Percentiles rank a stretch among this genome's conserved stretches.
phyloP scores from a whole-genome alignment of 2,797 vertebrate genomes.

The Ctenopoma multispine region DNA sequence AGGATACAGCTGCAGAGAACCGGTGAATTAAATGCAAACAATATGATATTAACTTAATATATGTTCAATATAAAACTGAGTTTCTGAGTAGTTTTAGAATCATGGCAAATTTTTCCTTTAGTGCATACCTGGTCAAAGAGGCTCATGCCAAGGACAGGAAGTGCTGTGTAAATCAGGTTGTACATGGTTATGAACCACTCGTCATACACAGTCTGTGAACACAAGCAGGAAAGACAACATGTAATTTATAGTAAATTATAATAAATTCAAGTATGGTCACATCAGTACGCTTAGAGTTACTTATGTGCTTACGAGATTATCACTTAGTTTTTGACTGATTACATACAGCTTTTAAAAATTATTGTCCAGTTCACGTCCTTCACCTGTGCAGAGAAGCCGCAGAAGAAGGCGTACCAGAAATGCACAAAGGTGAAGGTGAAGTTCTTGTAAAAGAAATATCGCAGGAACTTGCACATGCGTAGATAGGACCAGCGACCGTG shows the following conservation, averaged over 20 bases:
- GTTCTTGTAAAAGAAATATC: constrained; percentile 98
- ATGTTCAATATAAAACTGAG: too few species aligned
- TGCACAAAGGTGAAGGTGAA: constrained; percentile 96
- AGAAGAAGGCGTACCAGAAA: constrained; percentile 98
- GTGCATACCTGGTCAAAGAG: constrained; percentile 93
- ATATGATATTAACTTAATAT: background rate
- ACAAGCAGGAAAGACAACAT: background rate
- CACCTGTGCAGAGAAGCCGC: constrained; percentile 97
- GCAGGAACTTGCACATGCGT: constrained; percentile 96
- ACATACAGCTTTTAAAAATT: background rate
- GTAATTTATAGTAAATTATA: too few species aligned
- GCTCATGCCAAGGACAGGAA: constrained; percentile 92
- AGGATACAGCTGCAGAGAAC: background rate
- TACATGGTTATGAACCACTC: constrained; percentile 95
- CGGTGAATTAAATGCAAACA: background rate
- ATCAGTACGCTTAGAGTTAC: too few species aligned
- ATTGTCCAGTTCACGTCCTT: constrained; percentile 34
- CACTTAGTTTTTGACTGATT: background rate
- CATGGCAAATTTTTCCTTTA: background rate
- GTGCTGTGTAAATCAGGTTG: constrained; percentile 93
- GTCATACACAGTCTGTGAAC: constrained; percentile 91
- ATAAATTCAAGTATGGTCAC: too few species aligned
- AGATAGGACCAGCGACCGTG: constrained; percentile 97
- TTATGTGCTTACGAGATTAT: background rate
- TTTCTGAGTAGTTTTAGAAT: background rate